Evolutionary conservation across 2,888 invertebrate genomes (phyloP).

Genomic region (Sthenelais limicola): DNA sequence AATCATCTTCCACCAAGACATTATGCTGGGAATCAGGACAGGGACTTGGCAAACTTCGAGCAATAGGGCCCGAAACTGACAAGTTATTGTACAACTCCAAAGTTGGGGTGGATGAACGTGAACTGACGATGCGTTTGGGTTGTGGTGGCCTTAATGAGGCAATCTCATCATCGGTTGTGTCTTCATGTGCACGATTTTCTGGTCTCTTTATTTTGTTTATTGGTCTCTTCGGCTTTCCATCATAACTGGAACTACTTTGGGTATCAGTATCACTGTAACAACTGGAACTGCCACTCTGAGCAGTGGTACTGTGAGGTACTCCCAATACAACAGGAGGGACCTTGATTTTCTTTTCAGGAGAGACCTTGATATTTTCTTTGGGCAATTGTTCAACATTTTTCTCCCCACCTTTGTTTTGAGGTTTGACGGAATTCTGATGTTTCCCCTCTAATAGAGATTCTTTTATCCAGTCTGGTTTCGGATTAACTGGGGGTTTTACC

Average conservation of each 20-base stretch:
- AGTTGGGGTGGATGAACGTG: conserved; percentile 9
- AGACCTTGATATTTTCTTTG: too few relatives aligned
- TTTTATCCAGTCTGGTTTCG: conserved; percentile 16
- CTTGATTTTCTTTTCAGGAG: too few relatives aligned
- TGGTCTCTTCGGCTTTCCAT: not conserved
- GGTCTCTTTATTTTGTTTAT: not conserved
- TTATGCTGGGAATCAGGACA: not conserved
- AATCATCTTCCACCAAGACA: conserved; percentile 6
- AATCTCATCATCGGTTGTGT: conserved; percentile 9
- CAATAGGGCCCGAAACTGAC: not conserved
- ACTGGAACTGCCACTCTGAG: too few relatives aligned
- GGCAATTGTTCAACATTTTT: too few relatives aligned
- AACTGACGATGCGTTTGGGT: too few relatives aligned
- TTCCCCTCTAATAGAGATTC: too few relatives aligned
- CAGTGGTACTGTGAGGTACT: too few relatives aligned
- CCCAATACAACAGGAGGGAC: too few relatives aligned
- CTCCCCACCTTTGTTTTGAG: too few relatives aligned
- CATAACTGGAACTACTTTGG: conserved; percentile 2
- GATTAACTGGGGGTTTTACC: conserved; percentile 2
- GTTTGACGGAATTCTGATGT: too few relatives aligned
- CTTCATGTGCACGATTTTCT: not conserved
- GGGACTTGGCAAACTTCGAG: not conserved
- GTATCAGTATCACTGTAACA: conserved; percentile 8
- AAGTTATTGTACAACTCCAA: conserved; percentile 4
- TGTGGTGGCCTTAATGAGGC: not conserved